Evolutionary conservation across 2,113 vertebrate species (phyloP).

Genomic region (Epinephelus cyanopodus): DNA sequence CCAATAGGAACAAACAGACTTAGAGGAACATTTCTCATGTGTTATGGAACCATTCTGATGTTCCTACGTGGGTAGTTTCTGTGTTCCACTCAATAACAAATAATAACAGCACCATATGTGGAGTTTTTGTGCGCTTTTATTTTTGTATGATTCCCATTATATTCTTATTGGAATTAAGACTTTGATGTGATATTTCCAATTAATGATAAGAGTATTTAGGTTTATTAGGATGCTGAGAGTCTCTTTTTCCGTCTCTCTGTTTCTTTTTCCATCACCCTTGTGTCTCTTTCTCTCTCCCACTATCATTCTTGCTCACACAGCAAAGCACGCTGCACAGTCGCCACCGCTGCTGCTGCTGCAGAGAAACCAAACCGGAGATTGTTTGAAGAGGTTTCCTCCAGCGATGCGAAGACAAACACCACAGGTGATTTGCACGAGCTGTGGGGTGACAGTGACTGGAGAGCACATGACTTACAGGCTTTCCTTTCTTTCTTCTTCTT

Average conservation of each 20-base stretch:
- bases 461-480: conserved; percentile 60
- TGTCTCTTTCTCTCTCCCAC: background rate
- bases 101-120: background rate
- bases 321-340: conserved; percentile 38
- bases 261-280: conserved; percentile 5
- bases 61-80: conserved; percentile 13
- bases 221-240: conserved; percentile 6
- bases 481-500: background rate
- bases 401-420: conserved; percentile 16
- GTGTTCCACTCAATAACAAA: background rate
- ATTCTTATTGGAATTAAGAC: background rate
- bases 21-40: background rate
- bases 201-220: background rate
- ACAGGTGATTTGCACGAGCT: conserved; percentile 43
- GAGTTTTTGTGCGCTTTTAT: background rate
- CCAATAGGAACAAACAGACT: conserved; percentile 10
- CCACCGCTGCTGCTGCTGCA: conserved; percentile 24
- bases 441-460: conserved; percentile 30
- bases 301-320: conserved; percentile 2
- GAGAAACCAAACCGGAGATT: conserved; percentile 29
- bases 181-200: background rate
- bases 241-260: background rate
- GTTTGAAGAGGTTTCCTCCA: conserved; percentile 58
- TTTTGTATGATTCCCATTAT: background rate
- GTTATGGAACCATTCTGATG: conserved; percentile 32